phyloP scores from a whole-genome alignment of 2,113 vertebrate genomes.

The Periophthalmus modestus region DNA sequence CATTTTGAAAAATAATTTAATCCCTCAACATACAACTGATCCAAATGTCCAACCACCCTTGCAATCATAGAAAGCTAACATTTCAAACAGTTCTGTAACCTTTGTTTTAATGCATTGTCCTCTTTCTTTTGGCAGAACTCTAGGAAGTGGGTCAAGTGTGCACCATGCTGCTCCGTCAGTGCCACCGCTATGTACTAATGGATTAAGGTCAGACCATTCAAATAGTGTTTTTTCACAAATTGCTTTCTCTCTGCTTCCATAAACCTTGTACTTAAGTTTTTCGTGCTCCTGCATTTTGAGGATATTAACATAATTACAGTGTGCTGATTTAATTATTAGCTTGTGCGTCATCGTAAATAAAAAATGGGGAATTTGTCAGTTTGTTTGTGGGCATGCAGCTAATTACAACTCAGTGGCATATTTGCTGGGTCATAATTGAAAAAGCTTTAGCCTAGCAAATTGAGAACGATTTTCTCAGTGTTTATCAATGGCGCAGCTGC shows the following conservation, averaged over 20 bases:
- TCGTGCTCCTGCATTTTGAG: neutral
- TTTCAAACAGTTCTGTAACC: neutral
- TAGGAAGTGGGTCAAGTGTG: slow-evolving; percentile 1
- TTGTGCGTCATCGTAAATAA: neutral
- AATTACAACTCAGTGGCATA: neutral
- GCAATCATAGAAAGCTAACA: neutral
- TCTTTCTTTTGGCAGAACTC: neutral
- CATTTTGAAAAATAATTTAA: too few relatives aligned
- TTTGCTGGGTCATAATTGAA: slow-evolving; percentile 3
- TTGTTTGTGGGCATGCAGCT: neutral
- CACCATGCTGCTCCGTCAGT: neutral
- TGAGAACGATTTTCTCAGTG: neutral
- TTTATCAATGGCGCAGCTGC: slow-evolving; percentile 1
- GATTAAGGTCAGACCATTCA: slow-evolving; percentile 9
- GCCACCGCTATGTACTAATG: neutral
- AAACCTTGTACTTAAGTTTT: neutral
- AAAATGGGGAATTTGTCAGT: neutral
- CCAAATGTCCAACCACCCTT: neutral
- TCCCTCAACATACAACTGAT: too few relatives aligned
- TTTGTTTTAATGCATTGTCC: slow-evolving; percentile 4
- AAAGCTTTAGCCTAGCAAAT: neutral
- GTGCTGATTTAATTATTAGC: slow-evolving; percentile 1
- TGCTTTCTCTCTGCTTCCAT: neutral
- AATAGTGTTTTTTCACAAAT: neutral
- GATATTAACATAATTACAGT: slow-evolving; percentile 1